Base-by-base conservation (phyloP, 2,113 vertebrate genomes). In the Oenanthe melanoleuca region DNA sequence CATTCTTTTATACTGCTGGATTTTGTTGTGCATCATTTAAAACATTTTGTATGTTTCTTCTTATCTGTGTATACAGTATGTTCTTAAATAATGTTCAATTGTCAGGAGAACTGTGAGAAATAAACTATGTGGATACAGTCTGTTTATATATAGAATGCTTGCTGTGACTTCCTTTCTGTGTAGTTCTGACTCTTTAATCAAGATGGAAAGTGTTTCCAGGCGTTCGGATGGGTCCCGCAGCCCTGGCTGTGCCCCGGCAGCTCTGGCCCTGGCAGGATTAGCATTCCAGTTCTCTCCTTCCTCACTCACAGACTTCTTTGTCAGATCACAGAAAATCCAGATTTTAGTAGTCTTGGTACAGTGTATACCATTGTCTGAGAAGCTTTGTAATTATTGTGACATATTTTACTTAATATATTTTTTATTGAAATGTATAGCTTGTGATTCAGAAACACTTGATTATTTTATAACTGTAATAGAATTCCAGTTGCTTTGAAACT, bases 51-150 rank as follows among this genome's bases (percentile, higher is more conserved):
- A 99, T 98, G 98, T 98, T 98, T 98, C 98, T 98, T 98, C 98
- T 98, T 99, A 99, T 99, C 98, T 99, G 98, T 99, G 99, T 99
- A 99, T 98, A 99, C 98, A 98, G 98, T 99, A 99, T 99, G 99
- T 99, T 99, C 98, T 99, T 99, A 99, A 99, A 99, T 99, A 98
- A 99, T 98, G 98, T 98, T 99, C 98, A 98, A 98, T 98, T 99
- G 99, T 99, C 99, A 99, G 99, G 98, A 99, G 98, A 99, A 99
- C 98, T 97, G 99, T 99, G 98, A 98, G 98, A 99, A 99, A 99
- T 99, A 99, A 99, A 99, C 98, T 99, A 98, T 98, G 98, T 99
- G 99, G 98, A 99, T 99, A 98, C 98, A 98, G 97, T 99, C 98
- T 99, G 99, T 99, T 98, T 99, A 98, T 98, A 98, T 97, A 97